A percentile compares a stretch with the other conserved stretches of the same genome.
These are phyloP conservation scores for Poecilia latipinna DNA, from an alignment of 2,113 vertebrate species.

Conservation along the genomic window DNA sequence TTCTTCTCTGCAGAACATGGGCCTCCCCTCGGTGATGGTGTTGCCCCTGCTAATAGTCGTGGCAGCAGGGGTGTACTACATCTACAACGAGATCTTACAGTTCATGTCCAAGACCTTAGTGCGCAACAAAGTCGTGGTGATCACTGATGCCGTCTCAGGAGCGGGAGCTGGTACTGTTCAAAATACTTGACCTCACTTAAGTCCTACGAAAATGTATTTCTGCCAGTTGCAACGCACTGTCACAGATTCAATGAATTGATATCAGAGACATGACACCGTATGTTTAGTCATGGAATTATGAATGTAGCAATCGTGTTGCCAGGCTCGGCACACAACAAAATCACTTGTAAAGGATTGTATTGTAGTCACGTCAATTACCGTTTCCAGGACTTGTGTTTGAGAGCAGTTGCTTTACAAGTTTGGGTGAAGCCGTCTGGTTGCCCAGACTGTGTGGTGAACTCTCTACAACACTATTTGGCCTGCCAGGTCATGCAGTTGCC, in stretches of 20 bases:
- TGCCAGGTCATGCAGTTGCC: background rate
- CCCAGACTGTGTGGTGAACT: background rate
- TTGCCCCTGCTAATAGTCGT: constrained; percentile 87
- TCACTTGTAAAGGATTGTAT: background rate
- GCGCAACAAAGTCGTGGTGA: constrained; percentile 95
- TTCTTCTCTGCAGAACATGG: constrained; percentile 81
- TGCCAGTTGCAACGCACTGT: background rate
- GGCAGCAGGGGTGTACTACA: constrained; percentile 88
- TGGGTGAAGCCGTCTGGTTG: background rate
- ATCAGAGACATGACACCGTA: background rate
- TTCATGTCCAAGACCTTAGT: constrained; percentile 90
- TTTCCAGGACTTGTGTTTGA: background rate
- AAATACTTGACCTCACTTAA: background rate
- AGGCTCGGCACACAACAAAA: background rate
- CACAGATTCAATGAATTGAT: background rate
- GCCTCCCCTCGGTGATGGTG: constrained; percentile 79
- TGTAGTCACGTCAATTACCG: background rate
- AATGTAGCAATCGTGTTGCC: background rate
- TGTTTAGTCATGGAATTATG: background rate
- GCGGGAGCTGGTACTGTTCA: constrained; percentile 86
- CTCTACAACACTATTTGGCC: background rate
- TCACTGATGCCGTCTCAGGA: constrained; percentile 91
- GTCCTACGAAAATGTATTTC: background rate
- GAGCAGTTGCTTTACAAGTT: background rate
- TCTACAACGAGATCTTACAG: constrained; percentile 88